Base-by-base conservation (phyloP, 1,140 invertebrate genomes). In the Ceratina calcarata region DNA sequence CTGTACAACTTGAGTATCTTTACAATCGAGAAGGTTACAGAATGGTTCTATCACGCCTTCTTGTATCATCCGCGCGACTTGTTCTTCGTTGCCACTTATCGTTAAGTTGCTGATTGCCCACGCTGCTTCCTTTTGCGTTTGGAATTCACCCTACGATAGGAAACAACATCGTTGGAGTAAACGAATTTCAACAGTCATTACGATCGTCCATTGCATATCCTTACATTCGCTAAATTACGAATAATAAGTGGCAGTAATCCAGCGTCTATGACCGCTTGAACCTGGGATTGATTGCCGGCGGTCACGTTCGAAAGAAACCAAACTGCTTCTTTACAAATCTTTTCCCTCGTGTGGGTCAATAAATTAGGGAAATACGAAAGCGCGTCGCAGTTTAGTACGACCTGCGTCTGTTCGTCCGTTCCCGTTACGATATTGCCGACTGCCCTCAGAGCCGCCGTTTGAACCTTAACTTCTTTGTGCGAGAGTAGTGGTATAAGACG, bases 281-380 rank as follows among this genome's bases (percentile, higher is more conserved):
- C 98, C 94, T 99, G 99, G 15, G 96, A 95, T 88, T 98, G 97
- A 94, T 99, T 99, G 69, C 99, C 99, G 45, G 99, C 99, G 81
- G 99, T 99, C 53, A 99, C 98, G 93, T 99, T 99, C 0, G 98
- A 99, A 57, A 99, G 94, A 93, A 99, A 99, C 99, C 99, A 99
- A 8, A 99, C 98, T 20, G 99, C 98, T 94, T 99, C 99, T 93
- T 97, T 97, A 90, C 96, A 96, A 86, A 96, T 96, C 89, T 96
- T 96, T 81, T 97, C 97, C 90, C 97, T 98, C 66, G 95, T 95
- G 94, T 99, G 98, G 64, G 96, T 96, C 24, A 99, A 93, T 65
- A 99, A 94, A 74, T 96, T 95, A 20, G 96, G 97, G 92, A 99
- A 99, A 93, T 99, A 97, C 69, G 96, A 96, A 13, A 99, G 94